These are phyloP conservation scores for Drosophila fulvimacula DNA, from an alignment of 2,888 invertebrate species.

Conservation along the genomic window DNA sequence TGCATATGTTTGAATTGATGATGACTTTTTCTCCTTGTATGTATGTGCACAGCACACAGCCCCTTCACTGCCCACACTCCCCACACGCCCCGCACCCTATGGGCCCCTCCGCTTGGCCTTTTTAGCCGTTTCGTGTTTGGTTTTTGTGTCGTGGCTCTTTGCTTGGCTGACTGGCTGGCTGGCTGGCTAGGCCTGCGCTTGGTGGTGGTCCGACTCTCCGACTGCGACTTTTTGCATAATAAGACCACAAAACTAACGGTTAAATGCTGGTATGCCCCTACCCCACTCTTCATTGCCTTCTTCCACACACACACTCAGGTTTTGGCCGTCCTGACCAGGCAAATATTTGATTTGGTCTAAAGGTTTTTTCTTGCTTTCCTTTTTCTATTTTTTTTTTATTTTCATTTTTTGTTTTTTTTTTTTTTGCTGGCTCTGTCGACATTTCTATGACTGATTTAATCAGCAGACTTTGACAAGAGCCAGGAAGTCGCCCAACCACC, in stretches of 20 bases:
- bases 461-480: constrained; percentile 80
- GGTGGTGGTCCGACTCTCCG: constrained; percentile 68
- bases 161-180: constrained; percentile 46
- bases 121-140: constrained; percentile 79
- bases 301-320: not conserved
- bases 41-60: constrained; percentile 21
- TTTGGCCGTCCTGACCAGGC: constrained; percentile 55
- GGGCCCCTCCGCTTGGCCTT: constrained; percentile 37
- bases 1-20: constrained; percentile 81
- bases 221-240: constrained; percentile 76
- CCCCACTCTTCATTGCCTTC: constrained; percentile 2
- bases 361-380: constrained; percentile 54
- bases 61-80: constrained; percentile 8
- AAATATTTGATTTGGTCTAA: constrained; percentile 81
- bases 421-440: constrained; percentile 57
- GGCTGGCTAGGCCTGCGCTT: constrained; percentile 40
- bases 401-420: constrained; percentile 27
- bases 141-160: constrained; percentile 68
- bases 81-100: not conserved
- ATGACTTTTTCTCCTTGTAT: constrained; percentile 74
- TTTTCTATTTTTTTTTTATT: constrained; percentile 25
- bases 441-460: constrained; percentile 83
- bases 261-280: constrained; percentile 70
- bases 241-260: constrained; percentile 81
- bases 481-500: constrained; percentile 72